Evolutionary conservation across 2,113 vertebrate species (phyloP), one percentile per base, ranked within the genome.

Genomic region (Erinaceus europaeus): DNA sequence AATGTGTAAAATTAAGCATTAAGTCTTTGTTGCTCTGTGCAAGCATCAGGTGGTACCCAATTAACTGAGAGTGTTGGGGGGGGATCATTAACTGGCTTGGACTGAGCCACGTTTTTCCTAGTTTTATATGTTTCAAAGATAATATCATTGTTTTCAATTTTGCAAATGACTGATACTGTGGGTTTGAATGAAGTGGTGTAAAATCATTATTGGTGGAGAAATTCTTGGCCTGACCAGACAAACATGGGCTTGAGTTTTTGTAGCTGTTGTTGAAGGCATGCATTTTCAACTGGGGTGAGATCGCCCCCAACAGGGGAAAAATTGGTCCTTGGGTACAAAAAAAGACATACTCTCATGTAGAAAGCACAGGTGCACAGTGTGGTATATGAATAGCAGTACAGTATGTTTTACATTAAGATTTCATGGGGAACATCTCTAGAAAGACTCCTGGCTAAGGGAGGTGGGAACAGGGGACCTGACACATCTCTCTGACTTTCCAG

Each of bases 201-300:
- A 69, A 81, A 44, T 88, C 14, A 74, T 78, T 73, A 68, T 18
- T 75, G 62, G 84, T 72, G 86, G 65, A 61, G 86, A 23, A 76
- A 73, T 73, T 72, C 81, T 62, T 92, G 76, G 23, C 76, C 4
- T 32, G 52, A 77, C 2, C 29, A 75, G 44, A 65, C 42, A 65
- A 57, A 84, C 15, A 18, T 81, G 80, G 29, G 27, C 64, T 73
- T 91, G 62, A 86, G 44, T n/a, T 77, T 90, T 48, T 87, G 61
- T 52, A 84, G 50, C 81, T 91, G 53, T 65, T 59, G 23, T 62
- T 62, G n/a, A 57, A 25, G 48, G 65, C 15, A 3, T 36, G 3
- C 27, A 5, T 88, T 90, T 79, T 86, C 72, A 67, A 15, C 59
- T 76, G 48, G 44, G 77, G 10, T 44, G 10, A 46, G 64, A 46